phyloP scores from a whole-genome alignment of 2,888 invertebrate genomes.

The Amblyjoppa proteus region DNA sequence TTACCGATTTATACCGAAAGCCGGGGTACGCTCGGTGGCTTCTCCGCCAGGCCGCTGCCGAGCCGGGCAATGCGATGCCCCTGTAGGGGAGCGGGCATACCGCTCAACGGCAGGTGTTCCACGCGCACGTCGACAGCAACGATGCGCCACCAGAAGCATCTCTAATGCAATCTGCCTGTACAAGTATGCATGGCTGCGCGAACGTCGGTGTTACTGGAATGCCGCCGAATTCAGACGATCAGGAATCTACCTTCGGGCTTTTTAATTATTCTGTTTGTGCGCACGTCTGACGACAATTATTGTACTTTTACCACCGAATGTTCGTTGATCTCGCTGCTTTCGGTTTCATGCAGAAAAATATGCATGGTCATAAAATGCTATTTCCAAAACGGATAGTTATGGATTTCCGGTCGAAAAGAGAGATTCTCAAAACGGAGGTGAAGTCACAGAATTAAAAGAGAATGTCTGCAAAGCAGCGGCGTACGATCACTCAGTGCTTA shows the following conservation, averaged over 20 bases:
- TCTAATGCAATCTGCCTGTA: conserved; percentile 67
- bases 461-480: no score
- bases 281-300: neutral
- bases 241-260: neutral
- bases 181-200: conserved; percentile 48
- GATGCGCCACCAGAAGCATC: conserved; percentile 61
- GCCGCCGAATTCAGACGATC: conserved; percentile 76
- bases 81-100: conserved; percentile 17
- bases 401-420: no score
- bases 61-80: neutral
- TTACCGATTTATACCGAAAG: conserved; percentile 68
- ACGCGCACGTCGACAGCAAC: conserved; percentile 59
- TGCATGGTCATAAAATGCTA: no score
- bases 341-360: neutral
- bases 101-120: conserved; percentile 65
- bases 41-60: neutral
- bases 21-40: conserved; percentile 22
- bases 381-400: neutral
- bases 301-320: neutral
- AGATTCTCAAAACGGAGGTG: no score
- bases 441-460: neutral
- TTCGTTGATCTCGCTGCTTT: neutral
- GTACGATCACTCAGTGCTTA: no score
- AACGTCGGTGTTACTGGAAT: conserved; percentile 70
- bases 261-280: neutral